Percentiles rank a stretch among this genome's conserved stretches.
Conservation (phyloP, 2,113 vertebrate genomes). For the Telmatochromis sp. region DNA sequence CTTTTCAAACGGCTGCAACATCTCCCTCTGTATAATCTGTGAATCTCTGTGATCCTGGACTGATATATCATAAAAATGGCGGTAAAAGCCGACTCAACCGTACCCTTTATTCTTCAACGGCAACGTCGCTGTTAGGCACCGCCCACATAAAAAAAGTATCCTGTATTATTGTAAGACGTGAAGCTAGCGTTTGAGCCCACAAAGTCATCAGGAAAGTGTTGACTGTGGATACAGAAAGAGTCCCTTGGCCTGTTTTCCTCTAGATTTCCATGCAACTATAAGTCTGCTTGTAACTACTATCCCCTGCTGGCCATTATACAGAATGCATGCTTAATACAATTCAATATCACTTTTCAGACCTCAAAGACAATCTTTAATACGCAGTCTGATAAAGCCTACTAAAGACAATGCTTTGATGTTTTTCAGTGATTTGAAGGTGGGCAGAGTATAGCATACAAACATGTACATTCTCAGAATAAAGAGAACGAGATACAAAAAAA, state of each 20-base stretch:
- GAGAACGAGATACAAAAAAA: background rate
- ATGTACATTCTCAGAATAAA: background rate
- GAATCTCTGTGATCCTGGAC: background rate
- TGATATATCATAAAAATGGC: background rate
- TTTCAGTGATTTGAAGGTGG: background rate
- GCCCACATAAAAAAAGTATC: background rate
- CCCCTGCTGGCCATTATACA: background rate
- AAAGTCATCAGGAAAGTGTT: background rate
- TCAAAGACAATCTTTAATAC: background rate
- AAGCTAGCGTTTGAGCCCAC: background rate
- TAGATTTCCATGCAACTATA: background rate
- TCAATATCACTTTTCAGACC: background rate
- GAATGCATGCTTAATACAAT: background rate
- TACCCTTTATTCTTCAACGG: background rate
- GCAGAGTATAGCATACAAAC: background rate
- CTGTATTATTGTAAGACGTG: background rate
- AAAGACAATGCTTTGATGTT: background rate
- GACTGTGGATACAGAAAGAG: background rate
- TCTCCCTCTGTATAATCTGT: background rate
- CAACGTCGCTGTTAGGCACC: background rate
- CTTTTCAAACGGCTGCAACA: background rate
- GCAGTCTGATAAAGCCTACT: background rate
- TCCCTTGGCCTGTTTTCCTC: background rate
- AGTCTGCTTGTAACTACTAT: background rate
- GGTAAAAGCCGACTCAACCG: rapidly evolving